A percentile compares a stretch with the other conserved stretches of the same genome.
Evolutionary conservation across 2,888 invertebrate species (phyloP).

Genomic region (Eupeodes latifasciatus): DNA sequence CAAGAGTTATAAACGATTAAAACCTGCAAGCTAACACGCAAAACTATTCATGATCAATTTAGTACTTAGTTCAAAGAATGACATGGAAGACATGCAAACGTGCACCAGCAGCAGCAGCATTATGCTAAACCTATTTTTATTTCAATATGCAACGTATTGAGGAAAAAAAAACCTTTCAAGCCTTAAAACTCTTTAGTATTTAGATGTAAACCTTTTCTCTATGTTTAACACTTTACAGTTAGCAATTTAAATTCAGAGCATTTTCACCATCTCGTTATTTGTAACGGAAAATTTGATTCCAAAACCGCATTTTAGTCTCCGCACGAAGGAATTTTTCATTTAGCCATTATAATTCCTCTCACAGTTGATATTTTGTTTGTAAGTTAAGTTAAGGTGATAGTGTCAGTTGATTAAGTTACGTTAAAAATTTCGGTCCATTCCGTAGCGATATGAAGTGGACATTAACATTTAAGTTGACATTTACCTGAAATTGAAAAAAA

Average conservation of each 20-base stretch:
- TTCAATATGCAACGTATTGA: constrained; percentile 29
- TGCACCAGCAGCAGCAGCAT: not conserved
- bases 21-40: constrained; percentile 49
- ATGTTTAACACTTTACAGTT: constrained; percentile 41
- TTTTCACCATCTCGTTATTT: constrained; percentile 68
- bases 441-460: no score
- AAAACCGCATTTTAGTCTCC: constrained; percentile 55
- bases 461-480: no score
- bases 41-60: constrained; percentile 42
- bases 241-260: constrained; percentile 71
- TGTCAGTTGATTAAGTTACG: not conserved
- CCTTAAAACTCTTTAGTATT: constrained; percentile 21
- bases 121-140: constrained; percentile 55
- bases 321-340: constrained; percentile 62
- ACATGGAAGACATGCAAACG: not conserved
- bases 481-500: constrained; percentile 6
- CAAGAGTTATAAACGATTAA: constrained; percentile 28
- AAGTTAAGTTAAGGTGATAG: not conserved
- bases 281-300: constrained; percentile 66
- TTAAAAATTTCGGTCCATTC: no score
- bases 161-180: not conserved
- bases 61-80: constrained; percentile 4
- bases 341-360: constrained; percentile 70
- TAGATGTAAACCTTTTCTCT: constrained; percentile 3
- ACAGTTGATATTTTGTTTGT: constrained; percentile 30